These are phyloP conservation scores for Aporophyla lueneburgensis DNA, from an alignment of 2,888 invertebrate species.

Conservation along the genomic window DNA sequence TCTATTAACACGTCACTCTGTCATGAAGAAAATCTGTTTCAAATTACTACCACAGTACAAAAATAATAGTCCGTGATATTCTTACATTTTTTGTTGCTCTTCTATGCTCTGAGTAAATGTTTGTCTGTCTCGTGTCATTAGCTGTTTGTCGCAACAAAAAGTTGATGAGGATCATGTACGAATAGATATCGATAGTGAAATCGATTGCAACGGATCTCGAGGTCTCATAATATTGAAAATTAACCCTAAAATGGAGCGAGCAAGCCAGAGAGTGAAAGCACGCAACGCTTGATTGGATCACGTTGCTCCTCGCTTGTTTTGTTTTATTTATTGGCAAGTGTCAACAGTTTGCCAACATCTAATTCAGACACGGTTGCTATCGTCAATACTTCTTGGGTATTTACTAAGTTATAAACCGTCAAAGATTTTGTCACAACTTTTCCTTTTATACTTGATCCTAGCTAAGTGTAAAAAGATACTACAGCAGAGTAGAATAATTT, in stretches of 20 bases:
- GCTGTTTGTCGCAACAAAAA: constrained; percentile 35
- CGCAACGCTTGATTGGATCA: constrained; percentile 82
- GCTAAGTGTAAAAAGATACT: background rate
- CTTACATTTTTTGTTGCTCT: constrained; percentile 22
- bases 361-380: constrained; percentile 75
- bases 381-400: constrained; percentile 70
- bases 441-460: background rate
- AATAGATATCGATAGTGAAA: constrained; percentile 67
- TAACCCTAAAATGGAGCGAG: constrained; percentile 72
- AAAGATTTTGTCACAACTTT: constrained; percentile 27
- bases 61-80: constrained; percentile 21
- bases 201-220: constrained; percentile 54
- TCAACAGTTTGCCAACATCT: constrained; percentile 80
- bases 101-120: constrained; percentile 19
- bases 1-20: constrained; percentile 27
- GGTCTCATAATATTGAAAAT: constrained; percentile 68
- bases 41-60: constrained; percentile 16
- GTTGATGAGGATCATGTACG: constrained; percentile 37
- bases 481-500: constrained; percentile 11
- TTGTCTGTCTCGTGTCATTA: constrained; percentile 28
- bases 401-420: constrained; percentile 24
- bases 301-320: constrained; percentile 78
- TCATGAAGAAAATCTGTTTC: constrained; percentile 43
- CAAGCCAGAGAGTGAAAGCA: constrained; percentile 85
- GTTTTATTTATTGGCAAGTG: constrained; percentile 79